Base-by-base conservation (phyloP, 1,140 invertebrate genomes). In the Probaryconus sp. region DNA sequence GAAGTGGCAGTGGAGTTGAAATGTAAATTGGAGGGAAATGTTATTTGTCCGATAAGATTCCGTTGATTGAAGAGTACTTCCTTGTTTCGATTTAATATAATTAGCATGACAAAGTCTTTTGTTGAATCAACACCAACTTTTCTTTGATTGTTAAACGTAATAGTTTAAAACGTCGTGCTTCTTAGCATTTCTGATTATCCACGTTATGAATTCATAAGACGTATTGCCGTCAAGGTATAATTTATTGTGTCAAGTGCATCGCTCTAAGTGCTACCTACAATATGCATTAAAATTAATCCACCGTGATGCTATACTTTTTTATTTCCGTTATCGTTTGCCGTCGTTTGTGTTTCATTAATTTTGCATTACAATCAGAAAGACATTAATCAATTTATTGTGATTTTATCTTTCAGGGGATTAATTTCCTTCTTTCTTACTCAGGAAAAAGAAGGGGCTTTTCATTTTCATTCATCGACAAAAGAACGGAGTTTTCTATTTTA, bases 181-280 rank as follows among this genome's bases (percentile, higher is more conserved):
- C 38, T 58, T 33, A 58, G 30, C 40, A 58, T 43, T 58, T 35
- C 38, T 18, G 53, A 21, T 18, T n/a, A 24, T 11, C 10, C 24
- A n/a, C 40, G 28, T 58, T 58, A 58, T 58, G 38, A 58, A 58
- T 58, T 58, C 40, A 45, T 45, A 43, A 58, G 28, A 45, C 45
- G 26, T 45, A 45, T 58, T 35, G 16, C 38, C 42, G 42, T 18
- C 40, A 26, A 47, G 55, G 40, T 47, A 37, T 37, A 47, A 60
- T 28, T 47, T 60, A 60, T 60, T 60, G 55, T 60, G 55, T 60
- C 55, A 60, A 60, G 55, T 60, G 55, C 42, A 42, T 26, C 42
- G 42, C 31, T 58, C 28, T 60, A 47, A 60, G 40, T 60, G 30
- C 55, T 47, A 18, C n/a, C 28, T 17, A 47, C 40, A 28, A 47